Base-by-base conservation (phyloP, 2,797 vertebrate species). In the Eutrigla gurnardus region DNA sequence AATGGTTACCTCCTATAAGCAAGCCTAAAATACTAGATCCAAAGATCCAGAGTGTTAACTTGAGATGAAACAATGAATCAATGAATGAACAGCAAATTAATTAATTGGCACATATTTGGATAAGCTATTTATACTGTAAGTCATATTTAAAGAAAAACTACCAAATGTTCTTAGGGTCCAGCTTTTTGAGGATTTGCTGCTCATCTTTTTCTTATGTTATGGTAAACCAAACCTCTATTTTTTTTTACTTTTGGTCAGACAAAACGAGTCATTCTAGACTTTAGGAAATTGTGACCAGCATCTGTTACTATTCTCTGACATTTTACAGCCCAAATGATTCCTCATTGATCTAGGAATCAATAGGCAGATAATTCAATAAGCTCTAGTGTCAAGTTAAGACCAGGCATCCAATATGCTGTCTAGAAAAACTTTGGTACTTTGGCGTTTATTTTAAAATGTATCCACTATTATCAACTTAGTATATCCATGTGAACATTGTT, bases 1-100 rank as follows among this genome's bases (percentile, higher is more conserved):
- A 73, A 2, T 54, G 33, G 39, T 40, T 39, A 39, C 60, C 11
- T 75, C 54, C 17, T 13, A 54, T 33, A 68, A 43, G 40, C 33
- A 15, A 35, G 2, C 6, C 15, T 1, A 57, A 50, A 59, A 42
- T 64, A 61, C 12, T 42, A 43, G 1, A 17, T 33, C 39, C 36
- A 32, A 36, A 42, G 42, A 35, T 35, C 42, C 9, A 61, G 25
- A 32, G 17, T 52, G 17, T 53, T 14, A 49, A 36, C 39, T 17
- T 39, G 15, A 14, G 15, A 8, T 35, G 6, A 61, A 18, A 52
- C 17, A 36, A 43, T 43, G 5, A 32, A 36, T 36, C 3, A 1
- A 37, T 43, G 12, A 10, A 43, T 67, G 14, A 17, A 46, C 43
- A 25, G 15, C 45, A 47, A 33, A 57, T 37, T 2, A 33, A 57